Conservation (phyloP, 1,140 invertebrate genomes). For the Drusus annulatus region DNA sequence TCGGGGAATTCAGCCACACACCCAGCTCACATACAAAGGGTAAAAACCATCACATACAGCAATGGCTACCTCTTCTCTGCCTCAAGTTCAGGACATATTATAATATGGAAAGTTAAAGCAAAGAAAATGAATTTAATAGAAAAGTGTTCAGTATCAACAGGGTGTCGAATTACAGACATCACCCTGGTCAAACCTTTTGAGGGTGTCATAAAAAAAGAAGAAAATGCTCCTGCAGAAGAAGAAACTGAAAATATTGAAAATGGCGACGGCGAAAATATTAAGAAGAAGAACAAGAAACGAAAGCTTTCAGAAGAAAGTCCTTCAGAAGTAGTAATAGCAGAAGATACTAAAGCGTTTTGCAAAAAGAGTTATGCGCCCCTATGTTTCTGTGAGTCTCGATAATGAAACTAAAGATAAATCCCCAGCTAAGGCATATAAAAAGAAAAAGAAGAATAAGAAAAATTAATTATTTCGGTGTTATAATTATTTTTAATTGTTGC, state of each 20-base stretch:
- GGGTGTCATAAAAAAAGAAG: conserved; percentile 65
- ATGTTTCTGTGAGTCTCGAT: conserved; percentile 41
- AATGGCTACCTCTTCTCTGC: conserved; percentile 74
- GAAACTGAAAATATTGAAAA: conserved; percentile 62
- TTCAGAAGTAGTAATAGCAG: neutral
- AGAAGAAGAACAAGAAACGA: conserved; percentile 62
- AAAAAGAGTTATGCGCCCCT: conserved; percentile 40
- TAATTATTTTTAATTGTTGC: too few species aligned
- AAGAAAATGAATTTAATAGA: conserved; percentile 69
- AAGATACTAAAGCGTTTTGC: neutral
- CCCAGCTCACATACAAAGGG: conserved; percentile 76
- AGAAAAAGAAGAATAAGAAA: conserved; percentile 34
- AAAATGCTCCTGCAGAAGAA: conserved; percentile 57
- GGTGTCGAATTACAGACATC: conserved; percentile 76
- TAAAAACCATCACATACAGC: conserved; percentile 77
- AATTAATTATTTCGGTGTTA: conserved; percentile 11
- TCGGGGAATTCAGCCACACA: conserved; percentile 69
- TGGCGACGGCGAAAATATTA: conserved; percentile 60
- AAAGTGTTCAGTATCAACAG: conserved; percentile 70
- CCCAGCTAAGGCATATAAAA: conserved; percentile 21
- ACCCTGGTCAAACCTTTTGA: conserved; percentile 65
- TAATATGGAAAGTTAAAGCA: conserved; percentile 78
- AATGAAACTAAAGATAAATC: conserved; percentile 18
- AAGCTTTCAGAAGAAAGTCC: conserved; percentile 53
- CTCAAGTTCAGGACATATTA: conserved; percentile 85